Evolutionary conservation across 2,888 invertebrate genomes (phyloP).

Genomic region (Cantharis nigra): DNA sequence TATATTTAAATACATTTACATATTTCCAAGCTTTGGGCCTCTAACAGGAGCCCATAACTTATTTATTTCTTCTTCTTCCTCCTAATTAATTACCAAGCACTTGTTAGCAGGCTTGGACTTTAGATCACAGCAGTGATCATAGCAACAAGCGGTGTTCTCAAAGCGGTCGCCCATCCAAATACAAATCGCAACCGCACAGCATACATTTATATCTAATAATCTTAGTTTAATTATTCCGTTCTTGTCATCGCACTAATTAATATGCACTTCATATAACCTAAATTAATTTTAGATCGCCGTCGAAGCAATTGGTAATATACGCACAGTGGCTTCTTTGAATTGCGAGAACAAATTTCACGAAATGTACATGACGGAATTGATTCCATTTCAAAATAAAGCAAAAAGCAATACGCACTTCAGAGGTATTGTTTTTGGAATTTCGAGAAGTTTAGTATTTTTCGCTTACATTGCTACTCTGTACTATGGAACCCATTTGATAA

Average conservation of each 20-base stretch:
- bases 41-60: too few species aligned
- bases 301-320: constrained; percentile 78
- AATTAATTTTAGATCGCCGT: constrained; percentile 64
- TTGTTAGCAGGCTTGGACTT: too few species aligned
- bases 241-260: not conserved
- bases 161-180: too few species aligned
- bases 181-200: too few species aligned
- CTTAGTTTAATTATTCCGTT: not conserved
- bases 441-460: constrained; percentile 72
- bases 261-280: not conserved
- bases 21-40: too few species aligned
- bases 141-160: too few species aligned
- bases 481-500: constrained; percentile 72
- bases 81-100: too few species aligned
- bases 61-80: too few species aligned
- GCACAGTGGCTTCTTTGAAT: constrained; percentile 76
- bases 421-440: constrained; percentile 70
- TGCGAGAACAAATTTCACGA: constrained; percentile 70
- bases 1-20: too few species aligned
- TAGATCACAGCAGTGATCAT: too few species aligned
- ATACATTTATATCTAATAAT: too few species aligned
- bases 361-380: constrained; percentile 65
- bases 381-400: constrained; percentile 64
- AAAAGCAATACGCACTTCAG: constrained; percentile 67
- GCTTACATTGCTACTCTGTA: constrained; percentile 72